Base-by-base conservation (phyloP, 2,888 invertebrate genomes). In the Chrysomela aeneicollis region DNA sequence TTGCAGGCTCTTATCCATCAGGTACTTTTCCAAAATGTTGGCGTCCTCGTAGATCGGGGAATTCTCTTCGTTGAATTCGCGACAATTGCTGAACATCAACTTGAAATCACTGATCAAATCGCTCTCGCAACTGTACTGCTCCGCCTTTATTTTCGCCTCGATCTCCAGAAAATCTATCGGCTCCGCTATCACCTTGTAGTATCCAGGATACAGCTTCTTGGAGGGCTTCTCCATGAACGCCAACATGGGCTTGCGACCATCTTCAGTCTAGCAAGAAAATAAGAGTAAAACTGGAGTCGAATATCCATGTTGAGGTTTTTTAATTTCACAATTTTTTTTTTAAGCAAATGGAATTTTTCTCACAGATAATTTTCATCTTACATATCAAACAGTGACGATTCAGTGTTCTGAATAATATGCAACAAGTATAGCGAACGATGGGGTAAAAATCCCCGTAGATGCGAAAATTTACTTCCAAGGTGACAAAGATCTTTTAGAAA, bases 141-240 rank as follows among this genome's bases (percentile, higher is more conserved):
- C 91, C 58, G 87, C 89, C 82, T 94, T 93, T 65, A 98, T 97
- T 82, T 96, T 95, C 62, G 89, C 86, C 79, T 97, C 96, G 76
- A 98, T 97, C 60, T 93, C 94, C 61, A 93, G 87, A 92, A 98
- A 94, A 81, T 98, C 98, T 60, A 98, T 96, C 0, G 98, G 98
- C 75, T 92, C 92, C 30, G 91, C 89, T 69, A 98, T 98, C 1
- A 98, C 92, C 82, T 93, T 92, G 82, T 97, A 98, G 81, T 98
- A 98, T 80, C 96, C 96, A 0, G 97, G 95, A 79, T 98, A 98
- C 32, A 95, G 85, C 79, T 97, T 95, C 81, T 93, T 93, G 26
- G 95, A 95, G 0, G 99, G 98, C 77, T 97, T 94, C 81, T 96
- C 95, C 93, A 98, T 93, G 80, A 99, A 99, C 74, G 95, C 88